Evolutionary conservation across 2,113 vertebrate species (phyloP).

Genomic region (Sylvilagus bachmani): DNA sequence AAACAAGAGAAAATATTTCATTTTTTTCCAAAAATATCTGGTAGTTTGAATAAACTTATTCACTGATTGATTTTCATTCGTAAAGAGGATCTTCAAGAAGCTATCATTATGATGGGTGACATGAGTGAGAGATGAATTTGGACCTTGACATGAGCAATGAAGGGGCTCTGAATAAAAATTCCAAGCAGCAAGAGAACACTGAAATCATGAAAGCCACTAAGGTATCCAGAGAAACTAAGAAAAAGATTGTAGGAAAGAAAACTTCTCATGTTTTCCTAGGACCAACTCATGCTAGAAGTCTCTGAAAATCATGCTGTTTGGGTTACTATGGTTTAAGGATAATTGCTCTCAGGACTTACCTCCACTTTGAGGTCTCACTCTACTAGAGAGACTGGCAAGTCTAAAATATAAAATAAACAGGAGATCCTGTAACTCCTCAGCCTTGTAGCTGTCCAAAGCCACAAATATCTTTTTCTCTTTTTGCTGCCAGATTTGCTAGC

Average conservation of each 20-base stretch:
- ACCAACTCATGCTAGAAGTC: conserved; percentile 16
- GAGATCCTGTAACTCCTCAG: conserved; percentile 65
- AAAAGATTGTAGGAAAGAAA: conserved; percentile 31
- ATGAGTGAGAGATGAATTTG: neutral
- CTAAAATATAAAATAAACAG: conserved; percentile 62
- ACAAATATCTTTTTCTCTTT: conserved; percentile 57
- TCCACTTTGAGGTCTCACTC: conserved; percentile 38
- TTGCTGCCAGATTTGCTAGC: conserved; percentile 53
- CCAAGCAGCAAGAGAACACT: neutral
- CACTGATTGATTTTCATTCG: neutral
- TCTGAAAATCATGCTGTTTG: conserved; percentile 50
- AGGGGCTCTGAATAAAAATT: neutral
- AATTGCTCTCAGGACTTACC: conserved; percentile 45
- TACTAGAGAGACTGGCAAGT: conserved; percentile 43
- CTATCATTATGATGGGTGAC: conserved; percentile 3
- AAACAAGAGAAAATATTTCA: neutral
- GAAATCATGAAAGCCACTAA: neutral
- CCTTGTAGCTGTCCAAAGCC: conserved; percentile 56
- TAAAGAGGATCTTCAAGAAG: neutral
- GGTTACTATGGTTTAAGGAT: conserved; percentile 59
- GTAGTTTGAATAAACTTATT: neutral
- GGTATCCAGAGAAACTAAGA: neutral
- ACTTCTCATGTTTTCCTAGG: conserved; percentile 32
- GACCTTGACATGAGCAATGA: neutral
- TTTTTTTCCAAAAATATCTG: neutral